Evolutionary conservation across 2,113 vertebrate genomes (phyloP), one percentile per base, ranked within the genome.

Genomic region (Embiotoca jacksoni): DNA sequence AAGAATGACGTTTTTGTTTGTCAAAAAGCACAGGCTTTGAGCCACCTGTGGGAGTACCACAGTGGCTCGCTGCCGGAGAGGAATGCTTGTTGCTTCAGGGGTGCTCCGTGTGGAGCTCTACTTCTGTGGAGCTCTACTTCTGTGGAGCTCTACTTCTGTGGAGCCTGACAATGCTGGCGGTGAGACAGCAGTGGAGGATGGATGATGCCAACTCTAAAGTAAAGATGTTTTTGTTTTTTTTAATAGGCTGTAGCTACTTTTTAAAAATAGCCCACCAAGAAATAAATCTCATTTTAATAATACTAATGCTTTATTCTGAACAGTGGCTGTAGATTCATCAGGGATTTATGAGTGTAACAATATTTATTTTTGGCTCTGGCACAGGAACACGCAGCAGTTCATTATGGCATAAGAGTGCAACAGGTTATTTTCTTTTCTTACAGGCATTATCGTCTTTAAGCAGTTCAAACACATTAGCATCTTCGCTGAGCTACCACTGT

Each of bases 1-100:
- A 47, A 55, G 85, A 73, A 82, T 82, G 36, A 72, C 82, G 75
- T 60, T 53, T 50, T 41, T 72, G 75, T 79, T 75, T 47, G 39
- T 76, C 80, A 75, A 77, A 65, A 80, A 85, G 64, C 39, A 13
- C 49, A 23, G 61, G 23, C 56, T 88, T 58, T 53, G 23, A 63
- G 41, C 35, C 75, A 82, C 75, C 68, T 84, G 68, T 60, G 75
- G 61, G 74, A 84, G 56, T 23, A 39, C 57, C 59, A 65, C 15
- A 3, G 41, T 36, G 37, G 58, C 81, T 73, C 55, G 3, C 62
- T 44, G 77, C 70, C 8, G 58, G 36, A 75, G 59, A 78, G 53
- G 60, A 81, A 75, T 66, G 46, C 78, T 60, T 83, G 59, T 70
- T 64, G 65, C 56, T 76, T 68, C 53, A 8, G 52, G 72, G 62